These are phyloP conservation scores for Drosophila fulvimacula DNA, from an alignment of 2,888 invertebrate species.

Conservation along the genomic window DNA sequence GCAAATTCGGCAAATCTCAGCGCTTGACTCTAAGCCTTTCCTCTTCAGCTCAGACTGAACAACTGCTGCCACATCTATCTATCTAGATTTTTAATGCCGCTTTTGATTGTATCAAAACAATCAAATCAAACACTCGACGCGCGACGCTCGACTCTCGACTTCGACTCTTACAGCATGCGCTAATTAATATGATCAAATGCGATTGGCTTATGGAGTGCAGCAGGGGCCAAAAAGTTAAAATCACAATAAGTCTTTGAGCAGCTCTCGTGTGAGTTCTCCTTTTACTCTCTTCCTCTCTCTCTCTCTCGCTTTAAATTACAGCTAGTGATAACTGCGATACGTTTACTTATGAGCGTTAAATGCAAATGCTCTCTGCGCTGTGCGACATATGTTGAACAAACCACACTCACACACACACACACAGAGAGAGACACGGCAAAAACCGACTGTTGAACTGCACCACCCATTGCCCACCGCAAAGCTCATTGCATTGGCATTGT, in stretches of 20 bases:
- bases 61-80: background rate
- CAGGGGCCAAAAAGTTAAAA: slow-evolving; percentile 50
- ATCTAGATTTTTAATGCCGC: slow-evolving; percentile 7
- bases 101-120: slow-evolving; percentile 17
- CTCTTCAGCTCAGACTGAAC: slow-evolving; percentile 23
- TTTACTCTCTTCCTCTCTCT: background rate
- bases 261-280: background rate
- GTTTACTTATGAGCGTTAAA: slow-evolving; percentile 70
- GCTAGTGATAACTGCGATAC: slow-evolving; percentile 60
- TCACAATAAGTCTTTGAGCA: slow-evolving; percentile 40
- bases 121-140: slow-evolving; percentile 25
- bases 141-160: slow-evolving; percentile 22
- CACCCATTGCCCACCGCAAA: slow-evolving; percentile 49
- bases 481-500: slow-evolving; percentile 56
- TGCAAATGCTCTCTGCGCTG: slow-evolving; percentile 56
- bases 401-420: slow-evolving; percentile 26
- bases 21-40: slow-evolving; percentile 33
- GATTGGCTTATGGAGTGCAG: slow-evolving; percentile 42
- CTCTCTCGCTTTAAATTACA: slow-evolving; percentile 38
- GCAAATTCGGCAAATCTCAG: background rate
- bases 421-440: slow-evolving; percentile 4
- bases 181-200: slow-evolving; percentile 60
- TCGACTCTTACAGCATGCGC: slow-evolving; percentile 46
- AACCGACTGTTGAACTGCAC: slow-evolving; percentile 20
- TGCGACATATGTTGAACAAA: slow-evolving; percentile 41